Evolutionary conservation across 2,888 invertebrate species (phyloP).

Genomic region (Drosophila infuscata): DNA sequence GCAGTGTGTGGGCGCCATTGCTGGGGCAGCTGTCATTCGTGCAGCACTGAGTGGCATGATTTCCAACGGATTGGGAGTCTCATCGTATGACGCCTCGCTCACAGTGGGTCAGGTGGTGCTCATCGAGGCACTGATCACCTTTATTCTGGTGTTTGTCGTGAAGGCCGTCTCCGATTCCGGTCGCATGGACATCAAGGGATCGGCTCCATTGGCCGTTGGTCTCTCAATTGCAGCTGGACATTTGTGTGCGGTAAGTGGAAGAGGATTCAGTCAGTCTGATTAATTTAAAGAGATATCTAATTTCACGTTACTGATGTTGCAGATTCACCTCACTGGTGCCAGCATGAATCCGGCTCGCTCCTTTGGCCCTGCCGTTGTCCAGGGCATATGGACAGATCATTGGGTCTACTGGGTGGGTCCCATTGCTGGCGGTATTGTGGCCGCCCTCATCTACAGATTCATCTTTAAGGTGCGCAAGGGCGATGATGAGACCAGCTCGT

Average conservation of each 20-base stretch:
- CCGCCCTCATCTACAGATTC: conserved; percentile 90
- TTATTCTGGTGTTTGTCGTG: conserved; percentile 94
- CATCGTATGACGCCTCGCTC: conserved; percentile 87
- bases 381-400: conserved; percentile 90
- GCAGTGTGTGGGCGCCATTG: conserved; percentile 92
- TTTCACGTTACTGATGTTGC: background rate
- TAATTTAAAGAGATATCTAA: background rate
- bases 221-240: conserved; percentile 94
- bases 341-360: conserved; percentile 97
- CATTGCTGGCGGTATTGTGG: conserved; percentile 90
- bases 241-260: conserved; percentile 90
- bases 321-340: conserved; percentile 93
- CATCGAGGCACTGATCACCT: conserved; percentile 94
- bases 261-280: background rate
- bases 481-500: conserved; percentile 90
- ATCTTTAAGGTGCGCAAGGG: conserved; percentile 90
- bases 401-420: conserved; percentile 97
- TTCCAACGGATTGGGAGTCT: conserved; percentile 87
- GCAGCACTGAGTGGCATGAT: conserved; percentile 87
- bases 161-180: conserved; percentile 93
- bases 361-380: conserved; percentile 94
- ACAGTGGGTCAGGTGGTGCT: conserved; percentile 91
- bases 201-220: conserved; percentile 94
- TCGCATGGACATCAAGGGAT: conserved; percentile 92
- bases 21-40: conserved; percentile 91